Evolutionary conservation across 2,888 invertebrate species (phyloP).

Genomic region (Invenusta paracnida): DNA sequence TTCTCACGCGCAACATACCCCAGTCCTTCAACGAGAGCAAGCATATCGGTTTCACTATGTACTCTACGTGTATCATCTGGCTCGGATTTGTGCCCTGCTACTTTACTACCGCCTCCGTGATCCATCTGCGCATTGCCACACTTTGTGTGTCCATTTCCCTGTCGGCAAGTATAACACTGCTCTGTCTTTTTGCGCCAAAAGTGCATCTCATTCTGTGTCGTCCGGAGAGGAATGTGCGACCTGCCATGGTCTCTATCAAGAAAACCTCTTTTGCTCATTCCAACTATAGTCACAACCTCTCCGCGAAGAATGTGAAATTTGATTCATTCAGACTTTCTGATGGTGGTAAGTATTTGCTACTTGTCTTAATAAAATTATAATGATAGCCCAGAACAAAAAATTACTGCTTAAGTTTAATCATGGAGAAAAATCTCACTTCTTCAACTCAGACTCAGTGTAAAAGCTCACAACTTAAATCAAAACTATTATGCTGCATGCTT

Average conservation of each 20-base stretch:
- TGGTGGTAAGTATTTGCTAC: too few relatives aligned
- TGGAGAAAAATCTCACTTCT: too few relatives aligned
- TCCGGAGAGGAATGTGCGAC: constrained; percentile 81
- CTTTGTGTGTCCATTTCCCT: constrained; percentile 91
- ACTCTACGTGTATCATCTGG: constrained; percentile 75
- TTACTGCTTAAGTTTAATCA: too few relatives aligned
- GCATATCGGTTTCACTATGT: constrained; percentile 70
- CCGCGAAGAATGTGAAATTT: background rate
- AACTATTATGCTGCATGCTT: too few relatives aligned
- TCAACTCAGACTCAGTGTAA: too few relatives aligned
- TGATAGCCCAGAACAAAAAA: too few relatives aligned
- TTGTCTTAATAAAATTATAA: too few relatives aligned
- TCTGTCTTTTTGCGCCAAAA: constrained; percentile 88
- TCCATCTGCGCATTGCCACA: constrained; percentile 82
- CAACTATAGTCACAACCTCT: background rate
- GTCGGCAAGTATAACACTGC: constrained; percentile 84
- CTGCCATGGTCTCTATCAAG: constrained; percentile 61
- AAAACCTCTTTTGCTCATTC: background rate
- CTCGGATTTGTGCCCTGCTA: constrained; percentile 65
- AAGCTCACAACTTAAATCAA: too few relatives aligned
- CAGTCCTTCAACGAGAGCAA: constrained; percentile 63
- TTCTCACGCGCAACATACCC: constrained; percentile 61
- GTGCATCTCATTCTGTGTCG: constrained; percentile 80
- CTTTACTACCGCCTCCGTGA: constrained; percentile 63
- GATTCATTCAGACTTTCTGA: background rate